Base-by-base conservation (phyloP, 2,797 vertebrate genomes). In the Spondyliosoma cantharus region DNA sequence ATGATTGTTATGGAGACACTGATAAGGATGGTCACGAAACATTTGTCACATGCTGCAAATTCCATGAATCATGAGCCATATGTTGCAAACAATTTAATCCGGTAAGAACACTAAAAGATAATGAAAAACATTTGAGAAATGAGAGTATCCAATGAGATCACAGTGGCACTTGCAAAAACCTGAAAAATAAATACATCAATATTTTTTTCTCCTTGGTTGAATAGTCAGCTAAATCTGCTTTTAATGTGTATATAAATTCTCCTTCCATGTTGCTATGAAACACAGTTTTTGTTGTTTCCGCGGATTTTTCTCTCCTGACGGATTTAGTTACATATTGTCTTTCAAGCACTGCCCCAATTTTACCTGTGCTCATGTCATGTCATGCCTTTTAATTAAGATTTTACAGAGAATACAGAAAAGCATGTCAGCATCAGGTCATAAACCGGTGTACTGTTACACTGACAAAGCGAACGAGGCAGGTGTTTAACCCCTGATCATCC, bases 311-410 rank as follows among this genome's bases (percentile, higher is more conserved):
- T 57, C 42, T 45, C 61, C 14, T 43, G 20, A 49, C 25, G 29
- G 53, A 32, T 74, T 54, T n/a, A 68, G 70, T 67, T 81, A 54
- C 70, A 72, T 49, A 63, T 70, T 58, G 45, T 80, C 49, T 72
- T 27, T 71, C 52, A 65, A 71, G 69, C 56, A 25, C 15, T 8
- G 17, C 29, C 60, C 27, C 25, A 14, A 17, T 32, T 69, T 22
- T 25, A 50, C 73, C 19, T 45, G 22, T 57, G 37, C 48, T 86
- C 86, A 67, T 89, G 88, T 83, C 79, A 81, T 78, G 45, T 87
- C 86, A 82, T 71, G 87, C 82, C 82, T 83, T 88, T 83, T 84
- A 82, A 89, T 87, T 88, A 76, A 74, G 29, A 48, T 52, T 53
- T 50, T 75, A 71, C 45, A 65, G 43, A 6, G 79, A 83, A 80